A percentile compares a stretch with the other conserved stretches of the same genome.
Conservation (phyloP, 2,113 vertebrate species). For the Notarius quadriscutis region DNA sequence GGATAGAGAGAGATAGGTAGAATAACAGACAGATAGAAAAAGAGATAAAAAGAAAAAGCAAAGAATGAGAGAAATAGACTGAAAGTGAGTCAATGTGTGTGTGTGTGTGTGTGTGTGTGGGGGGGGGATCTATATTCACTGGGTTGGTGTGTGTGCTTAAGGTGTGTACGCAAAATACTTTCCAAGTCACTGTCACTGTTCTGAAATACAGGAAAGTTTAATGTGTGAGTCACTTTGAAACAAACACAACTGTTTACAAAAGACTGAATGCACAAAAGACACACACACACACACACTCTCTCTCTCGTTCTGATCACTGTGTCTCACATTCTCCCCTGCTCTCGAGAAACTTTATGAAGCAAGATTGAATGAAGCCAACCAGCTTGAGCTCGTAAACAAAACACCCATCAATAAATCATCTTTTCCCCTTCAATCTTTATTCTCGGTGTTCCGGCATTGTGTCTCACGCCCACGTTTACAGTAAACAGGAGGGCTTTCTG, state of each 20-base stretch:
- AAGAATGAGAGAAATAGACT: background rate
- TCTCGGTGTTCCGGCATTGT: constrained; percentile 63
- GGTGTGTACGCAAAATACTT: constrained; percentile 68
- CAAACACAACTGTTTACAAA: constrained; percentile 73
- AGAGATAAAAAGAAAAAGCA: background rate
- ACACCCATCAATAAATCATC: constrained; percentile 47
- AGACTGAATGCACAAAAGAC: constrained; percentile 62
- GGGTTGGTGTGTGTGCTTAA: constrained; percentile 59
- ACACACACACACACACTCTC: constrained; percentile 6
- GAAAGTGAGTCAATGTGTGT: background rate
- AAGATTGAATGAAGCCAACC: constrained; percentile 63
- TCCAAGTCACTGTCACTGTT: constrained; percentile 69
- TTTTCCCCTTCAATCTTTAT: constrained; percentile 47
- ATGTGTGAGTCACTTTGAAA: constrained; percentile 71
- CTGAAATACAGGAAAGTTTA: constrained; percentile 70
- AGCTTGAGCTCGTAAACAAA: constrained; percentile 57
- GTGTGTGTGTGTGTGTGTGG: constrained; percentile 58
- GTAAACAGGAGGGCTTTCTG: constrained; percentile 74
- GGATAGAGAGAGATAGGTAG: background rate
- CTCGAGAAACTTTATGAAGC: constrained; percentile 61
- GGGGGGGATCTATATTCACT: constrained; percentile 66
- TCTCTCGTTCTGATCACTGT: background rate
- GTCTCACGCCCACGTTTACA: constrained; percentile 65
- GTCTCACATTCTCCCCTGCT: background rate
- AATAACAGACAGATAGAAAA: constrained; percentile 8